Conservation (phyloP, 2,888 invertebrate genomes). For the Pseudococcus longispinus region DNA sequence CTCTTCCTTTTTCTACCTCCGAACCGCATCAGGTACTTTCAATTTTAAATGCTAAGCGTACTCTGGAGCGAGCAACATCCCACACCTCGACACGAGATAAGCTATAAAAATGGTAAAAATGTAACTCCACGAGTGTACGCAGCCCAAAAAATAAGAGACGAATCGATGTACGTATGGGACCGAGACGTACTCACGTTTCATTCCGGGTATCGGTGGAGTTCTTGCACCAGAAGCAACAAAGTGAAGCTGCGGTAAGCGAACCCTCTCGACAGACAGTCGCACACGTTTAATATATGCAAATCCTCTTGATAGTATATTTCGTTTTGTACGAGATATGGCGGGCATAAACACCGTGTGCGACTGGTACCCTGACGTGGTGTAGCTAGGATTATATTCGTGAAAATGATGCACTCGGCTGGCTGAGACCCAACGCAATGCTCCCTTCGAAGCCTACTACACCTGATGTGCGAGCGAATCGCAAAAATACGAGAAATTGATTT, state of each 20-base stretch:
- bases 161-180: neutral
- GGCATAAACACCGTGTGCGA: neutral
- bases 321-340: neutral
- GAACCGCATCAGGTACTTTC: conserved; percentile 2
- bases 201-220: neutral
- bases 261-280: neutral
- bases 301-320: conserved; percentile 13
- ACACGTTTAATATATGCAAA: conserved; percentile 7
- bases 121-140: neutral
- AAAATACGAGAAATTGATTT: neutral
- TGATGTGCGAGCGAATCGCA: neutral
- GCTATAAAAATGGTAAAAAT: neutral
- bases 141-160: neutral
- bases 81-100: neutral
- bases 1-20: neutral
- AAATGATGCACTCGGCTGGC: conserved; percentile 4
- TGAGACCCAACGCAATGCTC: neutral
- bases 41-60: neutral
- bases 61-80: neutral
- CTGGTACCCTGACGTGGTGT: neutral
- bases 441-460: neutral
- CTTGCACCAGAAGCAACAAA: neutral
- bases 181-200: neutral
- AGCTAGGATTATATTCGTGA: conserved; percentile 4
- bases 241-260: neutral